These are phyloP conservation scores for Parazoanthus swiftii DNA, from an alignment of 92 coral and sea anemone genomes.

Conservation along the genomic window DNA sequence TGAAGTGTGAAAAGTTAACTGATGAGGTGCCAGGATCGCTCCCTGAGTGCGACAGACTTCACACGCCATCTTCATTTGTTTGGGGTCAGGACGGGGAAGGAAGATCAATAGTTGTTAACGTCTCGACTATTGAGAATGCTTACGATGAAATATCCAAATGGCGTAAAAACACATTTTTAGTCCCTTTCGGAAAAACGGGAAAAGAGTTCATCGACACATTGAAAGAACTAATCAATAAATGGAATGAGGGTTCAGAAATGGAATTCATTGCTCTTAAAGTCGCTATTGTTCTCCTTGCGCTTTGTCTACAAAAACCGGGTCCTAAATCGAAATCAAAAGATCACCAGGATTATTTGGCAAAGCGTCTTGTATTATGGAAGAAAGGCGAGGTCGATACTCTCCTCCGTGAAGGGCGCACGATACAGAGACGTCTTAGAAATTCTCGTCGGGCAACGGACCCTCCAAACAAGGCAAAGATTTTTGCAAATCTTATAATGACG, in stretches of 20 bases:
- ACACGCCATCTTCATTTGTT: slow-evolving; percentile 18
- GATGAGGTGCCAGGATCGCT: slow-evolving; percentile 5
- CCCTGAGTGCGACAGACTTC: background rate
- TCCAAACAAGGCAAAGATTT: slow-evolving; percentile 45
- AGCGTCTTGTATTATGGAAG: slow-evolving; percentile 42
- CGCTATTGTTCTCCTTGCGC: slow-evolving; percentile 39
- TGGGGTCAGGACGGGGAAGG: slow-evolving; percentile 3
- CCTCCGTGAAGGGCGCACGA: slow-evolving; percentile 35
- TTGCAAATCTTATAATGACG: slow-evolving; percentile 46
- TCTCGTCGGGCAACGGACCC: slow-evolving; percentile 35
- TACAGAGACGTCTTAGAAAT: slow-evolving; percentile 48
- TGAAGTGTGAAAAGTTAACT: background rate
- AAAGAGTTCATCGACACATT: slow-evolving; percentile 35
- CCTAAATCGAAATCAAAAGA: slow-evolving; percentile 48
- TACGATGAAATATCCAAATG: slow-evolving; percentile 31
- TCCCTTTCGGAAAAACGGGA: slow-evolving; percentile 35
- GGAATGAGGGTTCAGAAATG: slow-evolving; percentile 33
- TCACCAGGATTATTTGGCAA: slow-evolving; percentile 42
- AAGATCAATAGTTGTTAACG: slow-evolving; percentile 18
- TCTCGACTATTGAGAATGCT: slow-evolving; percentile 28
- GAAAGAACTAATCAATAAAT: slow-evolving; percentile 35
- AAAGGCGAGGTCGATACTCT: slow-evolving; percentile 36
- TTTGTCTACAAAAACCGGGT: slow-evolving; percentile 45
- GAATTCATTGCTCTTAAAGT: slow-evolving; percentile 40
- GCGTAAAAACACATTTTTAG: slow-evolving; percentile 27